Percentiles rank a stretch among this genome's conserved stretches.
These are phyloP conservation scores for Paratilapia polleni DNA, from an alignment of 2,113 vertebrate species.

Conservation along the genomic window DNA sequence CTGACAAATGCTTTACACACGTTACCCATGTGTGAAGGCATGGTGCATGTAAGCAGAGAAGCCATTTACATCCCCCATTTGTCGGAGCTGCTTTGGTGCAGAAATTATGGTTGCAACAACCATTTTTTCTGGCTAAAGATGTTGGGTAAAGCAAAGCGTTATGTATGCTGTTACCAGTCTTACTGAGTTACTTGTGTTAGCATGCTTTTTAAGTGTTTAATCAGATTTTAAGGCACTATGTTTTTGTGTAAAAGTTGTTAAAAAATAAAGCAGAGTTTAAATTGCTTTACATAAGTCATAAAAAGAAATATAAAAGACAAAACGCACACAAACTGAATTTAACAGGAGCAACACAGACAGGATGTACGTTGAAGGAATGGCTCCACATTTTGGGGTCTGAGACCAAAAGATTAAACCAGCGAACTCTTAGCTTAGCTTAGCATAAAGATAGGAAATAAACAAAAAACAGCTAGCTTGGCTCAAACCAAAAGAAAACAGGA, in stretches of 20 bases:
- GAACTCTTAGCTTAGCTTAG: not conserved
- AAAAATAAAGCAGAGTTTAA: no score
- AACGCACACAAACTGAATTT: not conserved
- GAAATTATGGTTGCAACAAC: not conserved
- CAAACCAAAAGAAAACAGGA: not conserved
- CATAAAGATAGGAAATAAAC: not conserved
- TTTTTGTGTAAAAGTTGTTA: no score
- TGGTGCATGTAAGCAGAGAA: slow-evolving; percentile 5
- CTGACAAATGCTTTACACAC: no score
- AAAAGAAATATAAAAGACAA: not conserved
- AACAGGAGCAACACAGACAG: not conserved
- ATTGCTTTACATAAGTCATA: not conserved
- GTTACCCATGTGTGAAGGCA: not conserved
- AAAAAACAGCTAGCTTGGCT: not conserved
- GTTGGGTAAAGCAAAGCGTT: no score
- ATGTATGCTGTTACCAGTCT: no score
- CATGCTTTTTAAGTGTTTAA: no score
- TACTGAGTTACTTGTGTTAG: no score
- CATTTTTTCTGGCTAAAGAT: no score
- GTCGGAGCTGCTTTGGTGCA: slow-evolving; percentile 17
- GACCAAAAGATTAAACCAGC: not conserved
- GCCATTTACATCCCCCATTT: not conserved
- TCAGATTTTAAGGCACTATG: no score
- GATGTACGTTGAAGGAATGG: not conserved
- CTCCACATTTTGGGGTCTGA: not conserved